Conservation (phyloP, 2,113 vertebrate species). For the Phyllopteryx taeniolatus region DNA sequence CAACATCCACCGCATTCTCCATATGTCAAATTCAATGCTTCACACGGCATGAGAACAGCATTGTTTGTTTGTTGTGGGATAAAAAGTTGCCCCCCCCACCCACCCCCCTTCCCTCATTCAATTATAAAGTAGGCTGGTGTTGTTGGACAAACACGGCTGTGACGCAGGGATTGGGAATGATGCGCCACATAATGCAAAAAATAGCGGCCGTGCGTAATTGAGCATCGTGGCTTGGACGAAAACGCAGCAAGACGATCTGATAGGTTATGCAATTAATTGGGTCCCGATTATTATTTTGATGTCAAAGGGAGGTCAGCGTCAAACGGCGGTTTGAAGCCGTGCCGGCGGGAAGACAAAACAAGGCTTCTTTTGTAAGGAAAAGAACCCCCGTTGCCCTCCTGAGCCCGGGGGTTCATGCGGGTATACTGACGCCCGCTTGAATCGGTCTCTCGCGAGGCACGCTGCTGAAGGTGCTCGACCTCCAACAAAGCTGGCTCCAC, state of each 20-base stretch:
- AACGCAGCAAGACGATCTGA: slow-evolving; percentile 23
- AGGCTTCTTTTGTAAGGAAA: slow-evolving; percentile 62
- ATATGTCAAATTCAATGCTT: slow-evolving; percentile 6
- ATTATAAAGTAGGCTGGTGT: not conserved
- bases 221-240: slow-evolving; percentile 13
- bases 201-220: slow-evolving; percentile 17
- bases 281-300: slow-evolving; percentile 38
- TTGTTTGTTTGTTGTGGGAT: slow-evolving; percentile 9
- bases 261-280: slow-evolving; percentile 51
- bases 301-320: slow-evolving; percentile 37
- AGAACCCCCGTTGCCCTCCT: slow-evolving; percentile 41
- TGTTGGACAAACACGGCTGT: not conserved
- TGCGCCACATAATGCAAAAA: not conserved
- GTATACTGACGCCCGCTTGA: not conserved
- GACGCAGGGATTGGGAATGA: slow-evolving; percentile 14
- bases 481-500: no score
- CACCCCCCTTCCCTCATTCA: not conserved
- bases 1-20: not conserved
- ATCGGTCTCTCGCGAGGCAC: not conserved
- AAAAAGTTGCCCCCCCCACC: not conserved
- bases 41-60: slow-evolving; percentile 5
- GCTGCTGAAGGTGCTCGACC: slow-evolving; percentile 6
- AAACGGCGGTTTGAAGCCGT: slow-evolving; percentile 34
- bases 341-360: slow-evolving; percentile 54
- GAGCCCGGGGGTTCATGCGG: slow-evolving; percentile 47